Base-by-base conservation (phyloP, 1,140 invertebrate species). In the Drosophila azteca region DNA sequence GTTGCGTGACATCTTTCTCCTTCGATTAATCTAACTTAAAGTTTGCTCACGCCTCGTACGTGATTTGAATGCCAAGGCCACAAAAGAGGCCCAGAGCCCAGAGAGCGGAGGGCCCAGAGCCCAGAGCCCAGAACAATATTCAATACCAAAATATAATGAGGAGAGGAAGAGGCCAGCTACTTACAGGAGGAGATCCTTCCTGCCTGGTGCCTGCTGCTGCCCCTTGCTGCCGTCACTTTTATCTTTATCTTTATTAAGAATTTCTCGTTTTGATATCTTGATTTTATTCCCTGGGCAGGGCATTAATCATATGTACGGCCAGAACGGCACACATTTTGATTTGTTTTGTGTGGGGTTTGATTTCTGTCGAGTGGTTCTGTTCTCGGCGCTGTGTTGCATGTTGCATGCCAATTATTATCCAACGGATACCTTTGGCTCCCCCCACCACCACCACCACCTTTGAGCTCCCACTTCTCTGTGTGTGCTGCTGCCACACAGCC, bases 21-120 rank as follows among this genome's bases (percentile, higher is more conserved):
- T 61, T 62, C 83, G 79, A 88, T 88, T 89, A 88, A 88, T 88
- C 83, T 88, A 83, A 88, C 83, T 88, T 88, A 83, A 88, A 88
- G 83, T 88, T 88, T 88, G 84, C 84, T 88, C 83, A 88, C 83
- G 83, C 83, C 52, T 51, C 72, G 84, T 79, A 88, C 83, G 83
- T 88, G 83, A 88, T 68, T 58, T 35, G 83, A 65, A 68, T 87
- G 58, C 29, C 22, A 59, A 57, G 39, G 41, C 17, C 60, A 43
- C 45, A 44, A 74, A 63, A 65, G 62, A 58, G 61, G 58, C 59
- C 70, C 31, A 31, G 31, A 29, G 29, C 61, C 52, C 49, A 63
- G 46, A 63, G 46, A 35, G 66, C 59, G 31, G 55, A 35, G 44
- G 39, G 44, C 17, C 22, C 49, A 46, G 35, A 43, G 58, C 13